A percentile compares a stretch with the other conserved stretches of the same genome.
These are phyloP conservation scores for Ectropis grisescens DNA, from an alignment of 1,140 invertebrate species.

Conservation along the genomic window DNA sequence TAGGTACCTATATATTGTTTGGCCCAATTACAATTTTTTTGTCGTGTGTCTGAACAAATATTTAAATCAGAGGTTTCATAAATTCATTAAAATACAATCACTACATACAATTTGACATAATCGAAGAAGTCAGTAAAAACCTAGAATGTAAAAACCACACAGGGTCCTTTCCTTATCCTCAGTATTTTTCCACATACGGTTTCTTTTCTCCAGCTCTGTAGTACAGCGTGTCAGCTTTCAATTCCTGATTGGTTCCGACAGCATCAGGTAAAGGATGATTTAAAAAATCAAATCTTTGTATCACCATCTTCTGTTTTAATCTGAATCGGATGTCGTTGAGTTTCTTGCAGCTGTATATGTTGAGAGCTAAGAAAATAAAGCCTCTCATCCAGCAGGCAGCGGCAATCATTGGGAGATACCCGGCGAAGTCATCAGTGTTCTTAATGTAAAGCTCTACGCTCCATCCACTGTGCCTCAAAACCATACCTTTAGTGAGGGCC, in stretches of 20 bases:
- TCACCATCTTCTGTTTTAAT: constrained; percentile 30
- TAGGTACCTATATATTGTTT: too few relatives aligned
- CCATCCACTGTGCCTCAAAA: constrained; percentile 52
- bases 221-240: too few relatives aligned
- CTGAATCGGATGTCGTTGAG: constrained; percentile 18
- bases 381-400: constrained; percentile 38
- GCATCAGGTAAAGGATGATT: constrained; percentile 29
- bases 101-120: too few relatives aligned
- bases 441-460: constrained; percentile 30
- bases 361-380: constrained; percentile 23
- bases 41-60: too few relatives aligned
- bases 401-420: constrained; percentile 40
- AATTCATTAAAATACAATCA: too few relatives aligned
- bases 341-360: constrained; percentile 33
- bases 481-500: constrained; percentile 48
- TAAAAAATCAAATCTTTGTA: constrained; percentile 15
- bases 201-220: constrained; percentile 27
- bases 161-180: too few relatives aligned
- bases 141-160: too few relatives aligned
- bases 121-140: too few relatives aligned
- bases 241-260: constrained; percentile 16
- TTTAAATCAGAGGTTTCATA: too few relatives aligned
- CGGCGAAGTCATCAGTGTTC: constrained; percentile 34
- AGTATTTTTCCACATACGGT: too few relatives aligned
- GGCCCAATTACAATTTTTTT: too few relatives aligned